Base-by-base conservation (phyloP, 2,113 vertebrate genomes). In the Megaceryle maxima region DNA sequence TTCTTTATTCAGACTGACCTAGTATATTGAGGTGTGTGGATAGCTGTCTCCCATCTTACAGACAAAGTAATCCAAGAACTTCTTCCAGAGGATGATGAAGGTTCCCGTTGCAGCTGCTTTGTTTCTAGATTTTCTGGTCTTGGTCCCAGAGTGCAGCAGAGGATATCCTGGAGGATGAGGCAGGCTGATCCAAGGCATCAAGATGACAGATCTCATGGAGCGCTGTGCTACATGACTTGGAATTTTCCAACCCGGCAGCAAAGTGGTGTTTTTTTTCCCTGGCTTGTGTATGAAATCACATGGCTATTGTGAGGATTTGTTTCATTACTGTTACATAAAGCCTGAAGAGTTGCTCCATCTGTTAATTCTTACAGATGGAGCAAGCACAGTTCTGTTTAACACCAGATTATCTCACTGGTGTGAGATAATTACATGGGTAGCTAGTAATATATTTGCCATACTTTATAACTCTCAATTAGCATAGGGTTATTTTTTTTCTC, bases 281-380 rank as follows among this genome's bases (percentile, higher is more conserved):
- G 84, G 72, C 88, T 92, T 87, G 79, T 82, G 50, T 44, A 17
- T 92, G 80, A 90, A 94, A 83, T 92, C 92, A 91, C 73, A 87
- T 70, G 90, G 77, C 51, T 16, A 7, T 80, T 92, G 78, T 84
- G 66, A 88, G 88, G 93, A 94, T 97, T 97, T 96, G 63, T 97
- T 97, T 96, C 94, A 94, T 96, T 96, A 92, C 94, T 85, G 84
- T 97, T 97, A 95, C 5, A 4, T 97, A 97, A 97, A 91, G 63
- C 87, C 79, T 12, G 1, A 62, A 59, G 84, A 94, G 93, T 94
- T 92, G 44, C 78, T 95, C 93, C 96, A 91, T 97, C 96, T 97
- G 96, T 96, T 97, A 95, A 91, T 94, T 95, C 87, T 86, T 92
- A 76, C 57, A 90, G 88, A 94, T 72, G 66, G 85, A 90, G 83